Conservation (phyloP, 2,797 vertebrate species). For the Hylomyscus alleni region DNA sequence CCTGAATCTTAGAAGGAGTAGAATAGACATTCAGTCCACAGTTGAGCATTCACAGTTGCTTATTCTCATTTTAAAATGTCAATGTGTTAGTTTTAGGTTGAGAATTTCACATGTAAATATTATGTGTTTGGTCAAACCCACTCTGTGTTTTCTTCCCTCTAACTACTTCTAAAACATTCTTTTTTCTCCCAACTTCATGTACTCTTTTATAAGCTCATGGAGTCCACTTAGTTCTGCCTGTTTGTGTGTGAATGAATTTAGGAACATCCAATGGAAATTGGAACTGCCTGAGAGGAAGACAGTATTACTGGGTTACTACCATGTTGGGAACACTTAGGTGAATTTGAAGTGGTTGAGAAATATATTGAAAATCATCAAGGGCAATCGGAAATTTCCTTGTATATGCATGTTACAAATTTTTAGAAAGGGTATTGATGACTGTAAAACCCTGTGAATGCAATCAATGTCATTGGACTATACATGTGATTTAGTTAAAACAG, state of each 20-base stretch:
- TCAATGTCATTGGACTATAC: neutral
- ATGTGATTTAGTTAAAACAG: neutral
- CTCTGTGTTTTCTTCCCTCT: neutral
- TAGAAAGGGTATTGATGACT: neutral
- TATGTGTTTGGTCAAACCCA: neutral
- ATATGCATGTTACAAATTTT: neutral
- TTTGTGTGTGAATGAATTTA: neutral
- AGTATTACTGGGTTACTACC: neutral
- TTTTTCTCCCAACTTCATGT: neutral
- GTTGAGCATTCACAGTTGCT: neutral
- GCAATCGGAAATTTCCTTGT: neutral
- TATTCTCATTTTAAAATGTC: neutral
- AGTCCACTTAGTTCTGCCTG: neutral
- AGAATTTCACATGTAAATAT: neutral
- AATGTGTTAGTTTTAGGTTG: neutral
- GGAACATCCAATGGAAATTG: neutral
- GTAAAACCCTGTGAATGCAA: rapidly evolving
- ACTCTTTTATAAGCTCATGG: neutral
- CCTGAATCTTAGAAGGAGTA: neutral
- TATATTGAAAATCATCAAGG: neutral
- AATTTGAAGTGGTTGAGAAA: neutral
- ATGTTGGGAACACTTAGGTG: neutral
- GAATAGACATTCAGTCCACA: neutral
- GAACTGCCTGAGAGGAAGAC: neutral
- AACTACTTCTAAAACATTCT: neutral